These are phyloP conservation scores for Danaus plexippus DNA, from an alignment of 1,140 invertebrate genomes.

Conservation along the genomic window DNA sequence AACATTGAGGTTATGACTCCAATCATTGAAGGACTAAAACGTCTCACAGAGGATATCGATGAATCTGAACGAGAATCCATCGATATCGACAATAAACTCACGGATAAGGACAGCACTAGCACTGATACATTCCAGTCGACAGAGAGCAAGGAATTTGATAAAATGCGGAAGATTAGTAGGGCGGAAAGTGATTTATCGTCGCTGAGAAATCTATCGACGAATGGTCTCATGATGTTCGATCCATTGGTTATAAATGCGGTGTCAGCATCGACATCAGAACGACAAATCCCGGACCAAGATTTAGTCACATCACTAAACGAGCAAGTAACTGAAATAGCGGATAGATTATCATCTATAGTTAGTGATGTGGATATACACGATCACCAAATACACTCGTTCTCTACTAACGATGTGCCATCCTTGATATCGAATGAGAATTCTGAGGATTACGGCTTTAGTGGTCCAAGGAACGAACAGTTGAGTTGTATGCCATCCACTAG, in stretches of 20 bases:
- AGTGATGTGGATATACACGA: conserved; percentile 51
- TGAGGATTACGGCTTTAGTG: conserved; percentile 38
- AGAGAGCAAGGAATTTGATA: conserved; percentile 37
- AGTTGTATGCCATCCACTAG: conserved; percentile 69
- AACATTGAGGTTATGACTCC: conserved; percentile 67
- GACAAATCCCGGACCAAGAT: conserved; percentile 59
- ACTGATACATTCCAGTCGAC: conserved; percentile 52
- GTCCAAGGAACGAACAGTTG: conserved; percentile 53
- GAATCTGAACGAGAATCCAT: conserved; percentile 27
- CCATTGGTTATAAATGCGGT: conserved; percentile 59
- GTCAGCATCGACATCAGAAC: conserved; percentile 40
- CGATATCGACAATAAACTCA: conserved; percentile 24
- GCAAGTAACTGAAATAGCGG: conserved; percentile 67
- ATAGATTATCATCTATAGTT: conserved; percentile 59
- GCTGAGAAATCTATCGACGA: conserved; percentile 63
- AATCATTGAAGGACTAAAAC: conserved; percentile 57
- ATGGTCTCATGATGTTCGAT: conserved; percentile 68
- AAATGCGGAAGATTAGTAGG: conserved; percentile 54
- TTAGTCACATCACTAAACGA: conserved; percentile 66
- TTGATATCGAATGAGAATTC: conserved; percentile 44
- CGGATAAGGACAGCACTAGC: conserved; percentile 32
- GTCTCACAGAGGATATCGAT: conserved; percentile 39
- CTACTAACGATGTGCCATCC: conserved; percentile 60
- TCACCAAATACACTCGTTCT: conserved; percentile 61
- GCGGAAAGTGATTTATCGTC: conserved; percentile 54